Conservation (phyloP, 2,113 vertebrate species). For the Piliocolobus tephrosceles region DNA sequence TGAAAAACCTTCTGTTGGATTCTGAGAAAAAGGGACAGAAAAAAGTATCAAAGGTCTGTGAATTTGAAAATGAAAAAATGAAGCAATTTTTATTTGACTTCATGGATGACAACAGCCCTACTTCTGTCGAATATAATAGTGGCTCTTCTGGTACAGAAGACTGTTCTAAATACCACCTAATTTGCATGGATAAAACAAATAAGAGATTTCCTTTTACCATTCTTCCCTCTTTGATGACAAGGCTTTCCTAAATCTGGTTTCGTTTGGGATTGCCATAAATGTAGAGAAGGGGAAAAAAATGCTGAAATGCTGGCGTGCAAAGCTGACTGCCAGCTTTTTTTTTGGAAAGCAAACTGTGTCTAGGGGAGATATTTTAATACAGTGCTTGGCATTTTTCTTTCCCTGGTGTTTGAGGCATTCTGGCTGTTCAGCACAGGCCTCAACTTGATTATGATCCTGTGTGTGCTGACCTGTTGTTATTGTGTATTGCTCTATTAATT, state of each 20-base stretch:
- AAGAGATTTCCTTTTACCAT: background rate
- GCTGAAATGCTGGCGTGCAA: background rate
- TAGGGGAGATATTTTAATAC: background rate
- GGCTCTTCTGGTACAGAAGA: background rate
- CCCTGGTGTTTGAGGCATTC: background rate
- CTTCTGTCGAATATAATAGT: background rate
- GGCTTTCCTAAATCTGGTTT: background rate
- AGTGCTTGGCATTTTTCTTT: background rate
- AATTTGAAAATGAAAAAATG: background rate
- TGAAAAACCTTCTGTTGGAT: background rate
- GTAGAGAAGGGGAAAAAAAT: background rate
- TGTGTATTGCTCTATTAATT: conserved; percentile 54
- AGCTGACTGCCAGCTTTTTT: background rate
- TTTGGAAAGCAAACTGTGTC: background rate
- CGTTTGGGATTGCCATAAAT: background rate
- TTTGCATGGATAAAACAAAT: background rate
- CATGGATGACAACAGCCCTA: background rate
- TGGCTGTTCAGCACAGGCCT: conserved; percentile 4
- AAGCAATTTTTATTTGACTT: background rate
- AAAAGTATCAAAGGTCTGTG: background rate
- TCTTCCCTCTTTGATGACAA: background rate
- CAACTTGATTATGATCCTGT: conserved; percentile 13
- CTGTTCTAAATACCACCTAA: background rate
- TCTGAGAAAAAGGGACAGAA: background rate
- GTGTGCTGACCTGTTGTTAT: conserved; percentile 25